Evolutionary conservation across 2,113 vertebrate genomes (phyloP), one percentile per base, ranked within the genome.

Genomic region (Syngnathus typhle): DNA sequence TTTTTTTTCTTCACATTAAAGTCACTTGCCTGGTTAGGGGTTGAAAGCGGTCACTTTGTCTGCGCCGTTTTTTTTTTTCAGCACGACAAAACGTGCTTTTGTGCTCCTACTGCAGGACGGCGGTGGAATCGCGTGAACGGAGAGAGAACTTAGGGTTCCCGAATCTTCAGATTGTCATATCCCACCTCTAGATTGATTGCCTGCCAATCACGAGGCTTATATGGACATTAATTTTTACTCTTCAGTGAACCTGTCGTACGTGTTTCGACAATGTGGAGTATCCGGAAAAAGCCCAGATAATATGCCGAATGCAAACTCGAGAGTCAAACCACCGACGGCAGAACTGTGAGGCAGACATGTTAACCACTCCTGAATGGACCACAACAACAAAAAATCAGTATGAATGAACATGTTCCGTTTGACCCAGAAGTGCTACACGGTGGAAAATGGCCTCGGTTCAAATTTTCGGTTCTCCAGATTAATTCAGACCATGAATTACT

Each of bases 1-100:
- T 60, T 66, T 36, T 23, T 6, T 58, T 66, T 51, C 1, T 56
- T 66, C 21, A 65, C 65, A 68, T 41, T 39, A 8, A 7, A 43
- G 52, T 66, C 44, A 52, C 32, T 61, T 37, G 36, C 16, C 13
- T 36, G 55, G 15, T 36, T 13, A 15, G 5, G 18, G 58, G 71
- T 60, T 38, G 44, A 65, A 67, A 64, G 60, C 55, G 62, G 56
- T 51, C 68, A 69, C n/a, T 41, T 46, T 60, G 52, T 52, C n/a
- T 60, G 46, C 37, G 36, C 13, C 39, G 41, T 69, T 71, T 61
- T 23, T 44, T 44, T 27, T 32, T 23, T 23, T 32, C 3, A 44
- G 39, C 46, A 37, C 19, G 39, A 36, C 41, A 44, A 66, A 68
- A 55, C 7, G 12, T 49, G 21, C 38, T 44, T 54, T 72, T 27